Evolutionary conservation across 2,888 invertebrate species (phyloP).

Genomic region (Dione vanillae): DNA sequence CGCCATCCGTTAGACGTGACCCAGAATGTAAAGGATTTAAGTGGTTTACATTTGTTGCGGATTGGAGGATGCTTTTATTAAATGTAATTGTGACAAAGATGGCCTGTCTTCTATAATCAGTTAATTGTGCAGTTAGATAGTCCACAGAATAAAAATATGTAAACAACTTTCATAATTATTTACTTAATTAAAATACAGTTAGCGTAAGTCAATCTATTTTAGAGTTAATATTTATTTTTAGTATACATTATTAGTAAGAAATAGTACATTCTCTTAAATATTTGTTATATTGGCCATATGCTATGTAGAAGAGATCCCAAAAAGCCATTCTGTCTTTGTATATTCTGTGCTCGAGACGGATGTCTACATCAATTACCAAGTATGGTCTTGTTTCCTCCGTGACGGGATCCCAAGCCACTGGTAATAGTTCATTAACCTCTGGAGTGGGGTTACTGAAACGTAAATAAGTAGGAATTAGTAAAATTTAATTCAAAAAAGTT

Average conservation of each 20-base stretch:
- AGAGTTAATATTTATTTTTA: not conserved
- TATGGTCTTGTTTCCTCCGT: conserved; percentile 61
- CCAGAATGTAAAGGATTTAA: conserved; percentile 42
- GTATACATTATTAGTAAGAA: not conserved
- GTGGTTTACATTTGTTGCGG: conserved; percentile 35
- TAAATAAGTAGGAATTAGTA: not conserved
- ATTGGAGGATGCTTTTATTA: conserved; percentile 40
- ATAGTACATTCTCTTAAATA: conserved; percentile 57
- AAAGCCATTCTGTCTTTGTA: conserved; percentile 71
- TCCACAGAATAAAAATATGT: not conserved
- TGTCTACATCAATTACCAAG: conserved; percentile 65
- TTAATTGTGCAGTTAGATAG: not conserved
- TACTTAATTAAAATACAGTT: not conserved
- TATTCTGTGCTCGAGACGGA: conserved; percentile 61
- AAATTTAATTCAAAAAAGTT: not conserved
- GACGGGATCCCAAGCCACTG: conserved; percentile 64
- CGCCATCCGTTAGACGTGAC: conserved; percentile 51
- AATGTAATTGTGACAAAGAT: conserved; percentile 29
- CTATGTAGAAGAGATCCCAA: conserved; percentile 74
- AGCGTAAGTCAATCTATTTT: not conserved
- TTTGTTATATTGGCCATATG: conserved; percentile 65
- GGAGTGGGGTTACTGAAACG: conserved; percentile 72
- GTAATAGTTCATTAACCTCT: conserved; percentile 56
- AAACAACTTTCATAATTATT: not conserved
- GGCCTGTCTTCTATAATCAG: not conserved